Conservation (phyloP, 2,113 vertebrate species). For the Hippocampus guttulatus region DNA sequence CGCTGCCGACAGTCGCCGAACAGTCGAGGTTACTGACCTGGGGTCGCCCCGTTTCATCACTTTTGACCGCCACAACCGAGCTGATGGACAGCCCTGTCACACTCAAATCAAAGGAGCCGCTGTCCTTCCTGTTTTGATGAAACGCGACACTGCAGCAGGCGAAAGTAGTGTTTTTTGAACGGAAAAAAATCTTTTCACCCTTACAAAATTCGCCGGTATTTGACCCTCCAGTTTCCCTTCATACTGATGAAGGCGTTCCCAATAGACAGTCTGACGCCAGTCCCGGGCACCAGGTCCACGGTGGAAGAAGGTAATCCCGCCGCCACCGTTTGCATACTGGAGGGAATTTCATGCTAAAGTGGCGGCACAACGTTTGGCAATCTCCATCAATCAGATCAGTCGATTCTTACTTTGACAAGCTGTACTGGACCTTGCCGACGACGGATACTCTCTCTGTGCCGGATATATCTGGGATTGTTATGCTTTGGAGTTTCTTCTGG, state of each 20-base stretch:
- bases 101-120: slow-evolving; percentile 66
- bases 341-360: not conserved
- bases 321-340: slow-evolving; percentile 58
- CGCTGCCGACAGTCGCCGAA: slow-evolving; percentile 37
- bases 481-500: slow-evolving; percentile 57
- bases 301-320: slow-evolving; percentile 63
- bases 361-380: not conserved
- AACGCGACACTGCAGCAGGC: not conserved
- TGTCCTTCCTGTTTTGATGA: slow-evolving; percentile 58
- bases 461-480: slow-evolving; percentile 67
- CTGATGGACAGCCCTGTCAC: slow-evolving; percentile 55
- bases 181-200: slow-evolving; percentile 18
- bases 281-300: slow-evolving; percentile 54
- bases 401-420: slow-evolving; percentile 62
- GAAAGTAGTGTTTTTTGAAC: not conserved
- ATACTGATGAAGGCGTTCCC: slow-evolving; percentile 61
- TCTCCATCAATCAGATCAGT: not conserved
- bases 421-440: slow-evolving; percentile 71
- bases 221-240: slow-evolving; percentile 70
- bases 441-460: slow-evolving; percentile 49
- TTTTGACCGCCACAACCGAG: slow-evolving; percentile 46
- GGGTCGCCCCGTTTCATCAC: slow-evolving; percentile 63
- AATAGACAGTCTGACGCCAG: slow-evolving; percentile 62
- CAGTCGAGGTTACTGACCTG: slow-evolving; percentile 54
- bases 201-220: slow-evolving; percentile 65